Evolutionary conservation across 2,888 invertebrate species (phyloP), one percentile per base, ranked within the genome.

Genomic region (Acronicta psi): DNA sequence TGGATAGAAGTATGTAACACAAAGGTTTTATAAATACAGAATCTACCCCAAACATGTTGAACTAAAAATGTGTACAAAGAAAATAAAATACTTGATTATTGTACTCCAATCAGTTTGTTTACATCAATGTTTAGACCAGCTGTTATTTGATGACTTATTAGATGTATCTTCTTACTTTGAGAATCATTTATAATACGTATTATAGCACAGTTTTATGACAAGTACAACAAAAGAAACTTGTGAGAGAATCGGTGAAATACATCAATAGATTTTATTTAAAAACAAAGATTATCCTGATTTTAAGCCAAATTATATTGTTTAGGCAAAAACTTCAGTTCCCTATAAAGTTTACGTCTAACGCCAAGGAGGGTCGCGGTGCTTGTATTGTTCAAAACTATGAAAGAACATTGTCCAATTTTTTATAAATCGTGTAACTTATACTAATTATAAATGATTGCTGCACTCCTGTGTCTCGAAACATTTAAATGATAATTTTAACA

Each of bases 301-400:
- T 9, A 41, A 38, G 2, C 16, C 20, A 44, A 44, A 18, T 20
- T 29, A 61, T 49, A 23, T n/a, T 29, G 47, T 20, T 42, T 55
- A 50, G 17, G 56, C 53, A 64, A 73, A 54, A 67, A 64, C 57
- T 53, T 46, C 50, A 62, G 75, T 82, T 83, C 84, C 83, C 82
- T 83, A 82, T 81, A 83, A 60, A 83, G 76, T 60, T 60, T 64
- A 76, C 71, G 82, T 88, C 84, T 84, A 90, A 91, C 89, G 90
- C 90, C 82, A 88, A 90, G 86, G 79, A 81, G 69, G 75, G 79
- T 75, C 77, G 72, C 73, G 59, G 64, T 37, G 68, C 41, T 75
- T 65, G 65, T 73, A 76, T 75, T 69, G 69, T 62, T 65, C 65
- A 29, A 69, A 67, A 57, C 61, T 61, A 47, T 60, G 31, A 46